phyloP scores from a whole-genome alignment of 1,140 invertebrate genomes.

The Anastrepha obliqua region DNA sequence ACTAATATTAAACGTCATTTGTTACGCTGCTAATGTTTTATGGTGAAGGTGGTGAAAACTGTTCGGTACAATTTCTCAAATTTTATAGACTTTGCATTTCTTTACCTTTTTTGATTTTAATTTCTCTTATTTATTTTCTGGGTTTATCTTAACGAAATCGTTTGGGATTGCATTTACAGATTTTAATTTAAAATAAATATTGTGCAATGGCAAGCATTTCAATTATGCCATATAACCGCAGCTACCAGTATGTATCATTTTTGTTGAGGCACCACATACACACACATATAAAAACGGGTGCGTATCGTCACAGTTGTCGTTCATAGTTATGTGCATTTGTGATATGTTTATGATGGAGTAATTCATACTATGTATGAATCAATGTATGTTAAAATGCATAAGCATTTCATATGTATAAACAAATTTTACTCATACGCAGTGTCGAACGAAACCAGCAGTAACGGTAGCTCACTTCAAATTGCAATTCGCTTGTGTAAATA shows the following conservation, averaged over 20 bases:
- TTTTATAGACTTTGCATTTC: no score
- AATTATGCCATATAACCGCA: constrained; percentile 32
- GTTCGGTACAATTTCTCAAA: no score
- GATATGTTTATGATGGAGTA: neutral
- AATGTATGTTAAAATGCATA: neutral
- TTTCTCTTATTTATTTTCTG: neutral
- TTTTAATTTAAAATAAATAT: constrained; percentile 45
- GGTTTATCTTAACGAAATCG: neutral
- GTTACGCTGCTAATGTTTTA: no score
- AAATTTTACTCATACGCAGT: constrained; percentile 24
- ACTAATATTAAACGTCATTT: no score
- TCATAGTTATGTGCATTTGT: neutral
- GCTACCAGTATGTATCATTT: neutral
- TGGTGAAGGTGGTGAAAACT: no score
- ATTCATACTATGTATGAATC: neutral
- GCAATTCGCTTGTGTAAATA: constrained; percentile 41
- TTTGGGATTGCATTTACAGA: constrained; percentile 21
- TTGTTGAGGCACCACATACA: neutral
- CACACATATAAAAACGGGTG: neutral
- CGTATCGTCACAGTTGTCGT: neutral
- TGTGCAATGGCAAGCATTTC: neutral
- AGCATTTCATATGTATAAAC: neutral
- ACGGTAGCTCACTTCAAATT: neutral
- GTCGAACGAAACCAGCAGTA: neutral
- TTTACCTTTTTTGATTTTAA: neutral